These are phyloP conservation scores for Nemoura dubitans DNA, from an alignment of 2,888 invertebrate genomes.

Conservation along the genomic window DNA sequence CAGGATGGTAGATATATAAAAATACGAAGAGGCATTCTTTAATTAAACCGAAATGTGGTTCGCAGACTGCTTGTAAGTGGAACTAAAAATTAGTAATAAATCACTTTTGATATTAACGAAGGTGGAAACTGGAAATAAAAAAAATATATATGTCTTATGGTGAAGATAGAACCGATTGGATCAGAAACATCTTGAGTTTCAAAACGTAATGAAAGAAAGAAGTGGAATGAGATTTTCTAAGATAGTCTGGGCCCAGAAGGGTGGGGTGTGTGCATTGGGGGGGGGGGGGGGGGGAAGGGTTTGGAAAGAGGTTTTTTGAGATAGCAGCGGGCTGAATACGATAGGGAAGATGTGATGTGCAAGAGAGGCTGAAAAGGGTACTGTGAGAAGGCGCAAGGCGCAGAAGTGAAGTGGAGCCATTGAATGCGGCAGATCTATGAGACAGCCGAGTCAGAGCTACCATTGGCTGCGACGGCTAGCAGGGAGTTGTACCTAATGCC, in stretches of 20 bases:
- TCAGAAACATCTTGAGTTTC: background rate
- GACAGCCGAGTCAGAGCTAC: background rate
- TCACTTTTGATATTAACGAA: slow-evolving; percentile 5
- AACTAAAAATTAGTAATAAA: background rate
- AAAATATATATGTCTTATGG: background rate
- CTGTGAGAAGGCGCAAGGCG: background rate
- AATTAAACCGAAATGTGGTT: slow-evolving; percentile 12
- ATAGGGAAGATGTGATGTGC: background rate
- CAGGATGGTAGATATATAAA: background rate
- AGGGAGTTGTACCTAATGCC: background rate
- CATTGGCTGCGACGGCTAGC: background rate
- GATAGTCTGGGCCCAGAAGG: background rate
- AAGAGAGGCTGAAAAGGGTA: background rate
- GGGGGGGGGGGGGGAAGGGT: background rate
- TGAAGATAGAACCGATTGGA: background rate
- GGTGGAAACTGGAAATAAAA: background rate
- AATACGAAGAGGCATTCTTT: background rate
- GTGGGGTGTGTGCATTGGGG: too few species aligned
- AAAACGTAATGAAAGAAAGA: background rate
- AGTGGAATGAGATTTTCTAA: background rate
- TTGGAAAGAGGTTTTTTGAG: slow-evolving; percentile 1
- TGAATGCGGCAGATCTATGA: background rate
- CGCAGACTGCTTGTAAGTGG: background rate
- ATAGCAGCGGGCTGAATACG: background rate
- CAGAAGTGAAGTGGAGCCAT: background rate